phyloP scores from a whole-genome alignment of 1,140 invertebrate genomes.

The Trichonephila clavata region DNA sequence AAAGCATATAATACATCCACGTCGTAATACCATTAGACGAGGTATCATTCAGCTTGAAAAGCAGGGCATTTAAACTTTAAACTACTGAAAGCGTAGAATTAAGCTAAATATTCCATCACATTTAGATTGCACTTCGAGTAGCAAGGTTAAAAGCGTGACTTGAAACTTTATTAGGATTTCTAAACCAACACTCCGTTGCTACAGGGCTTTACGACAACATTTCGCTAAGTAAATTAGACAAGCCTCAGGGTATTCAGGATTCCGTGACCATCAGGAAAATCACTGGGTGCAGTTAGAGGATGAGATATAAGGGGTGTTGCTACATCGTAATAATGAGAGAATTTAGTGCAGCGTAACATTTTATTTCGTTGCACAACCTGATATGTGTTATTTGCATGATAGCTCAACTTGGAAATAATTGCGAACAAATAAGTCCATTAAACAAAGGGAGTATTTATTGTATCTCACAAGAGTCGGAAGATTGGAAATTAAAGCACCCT shows the following conservation, averaged over 20 bases:
- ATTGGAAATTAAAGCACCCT: background rate
- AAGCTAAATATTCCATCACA: slow-evolving; percentile 67
- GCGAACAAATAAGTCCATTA: background rate
- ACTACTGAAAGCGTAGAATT: slow-evolving; percentile 61
- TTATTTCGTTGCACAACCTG: slow-evolving; percentile 31
- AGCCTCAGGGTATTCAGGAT: slow-evolving; percentile 33
- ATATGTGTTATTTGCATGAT: slow-evolving; percentile 21
- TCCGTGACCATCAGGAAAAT: slow-evolving; percentile 54
- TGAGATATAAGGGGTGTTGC: slow-evolving; percentile 42
- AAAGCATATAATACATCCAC: background rate
- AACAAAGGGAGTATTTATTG: background rate
- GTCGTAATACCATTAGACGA: slow-evolving; percentile 26
- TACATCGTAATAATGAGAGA: slow-evolving; percentile 45
- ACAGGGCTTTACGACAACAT: slow-evolving; percentile 50
- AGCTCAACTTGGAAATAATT: slow-evolving; percentile 11
- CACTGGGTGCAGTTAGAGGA: slow-evolving; percentile 20
- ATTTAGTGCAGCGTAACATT: slow-evolving; percentile 5
- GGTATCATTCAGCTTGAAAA: slow-evolving; percentile 54
- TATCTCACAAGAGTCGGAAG: background rate
- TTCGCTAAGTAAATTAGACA: slow-evolving; percentile 68
- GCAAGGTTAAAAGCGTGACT: slow-evolving; percentile 67
- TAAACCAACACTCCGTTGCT: slow-evolving; percentile 50
- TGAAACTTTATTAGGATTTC: slow-evolving; percentile 69
- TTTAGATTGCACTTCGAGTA: slow-evolving; percentile 44
- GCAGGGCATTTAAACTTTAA: slow-evolving; percentile 59